Percentiles rank a stretch among this genome's conserved stretches.
Conservation (phyloP, 2,113 vertebrate species). For the Notothenia rossii region DNA sequence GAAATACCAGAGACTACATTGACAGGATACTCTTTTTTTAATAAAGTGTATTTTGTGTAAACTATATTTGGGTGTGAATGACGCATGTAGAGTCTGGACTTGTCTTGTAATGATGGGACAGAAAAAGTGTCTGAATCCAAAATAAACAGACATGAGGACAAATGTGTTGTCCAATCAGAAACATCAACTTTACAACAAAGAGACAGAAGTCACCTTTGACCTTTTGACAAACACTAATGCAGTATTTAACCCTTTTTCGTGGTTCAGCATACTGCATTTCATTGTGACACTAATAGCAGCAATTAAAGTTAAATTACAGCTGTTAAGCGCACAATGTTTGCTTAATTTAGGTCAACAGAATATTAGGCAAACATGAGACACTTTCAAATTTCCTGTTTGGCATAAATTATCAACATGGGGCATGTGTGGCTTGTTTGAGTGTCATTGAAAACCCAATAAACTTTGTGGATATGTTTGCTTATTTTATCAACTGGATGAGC, state of each 20-base stretch:
- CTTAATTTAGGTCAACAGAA: conserved; percentile 27
- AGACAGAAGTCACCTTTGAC: neutral
- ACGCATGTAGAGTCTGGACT: conserved; percentile 24
- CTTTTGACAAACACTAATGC: neutral
- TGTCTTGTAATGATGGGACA: conserved; percentile 2
- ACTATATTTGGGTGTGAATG: conserved; percentile 53
- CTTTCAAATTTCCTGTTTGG: conserved; percentile 68
- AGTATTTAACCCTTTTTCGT: conserved; percentile 9
- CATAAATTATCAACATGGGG: conserved; percentile 17
- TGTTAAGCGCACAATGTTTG: conserved; percentile 20
- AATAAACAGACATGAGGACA: neutral
- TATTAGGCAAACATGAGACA: conserved; percentile 27
- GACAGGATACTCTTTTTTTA: conserved; percentile 14
- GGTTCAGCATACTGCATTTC: neutral
- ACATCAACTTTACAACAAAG: neutral
- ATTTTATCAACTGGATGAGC: conserved; percentile 28
- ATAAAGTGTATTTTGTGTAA: conserved; percentile 10
- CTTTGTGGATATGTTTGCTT: conserved; percentile 18
- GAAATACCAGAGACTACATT: conserved; percentile 52
- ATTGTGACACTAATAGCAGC: conserved; percentile 33
- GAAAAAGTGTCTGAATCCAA: neutral
- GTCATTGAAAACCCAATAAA: conserved; percentile 36
- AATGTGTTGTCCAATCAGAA: neutral
- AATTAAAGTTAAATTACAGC: conserved; percentile 44
- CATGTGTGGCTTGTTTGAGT: conserved; percentile 39